A percentile compares a stretch with the other conserved stretches of the same genome.
These are phyloP conservation scores for Opisthocomus hoazin DNA, from an alignment of 2,113 vertebrate species.

Conservation along the genomic window DNA sequence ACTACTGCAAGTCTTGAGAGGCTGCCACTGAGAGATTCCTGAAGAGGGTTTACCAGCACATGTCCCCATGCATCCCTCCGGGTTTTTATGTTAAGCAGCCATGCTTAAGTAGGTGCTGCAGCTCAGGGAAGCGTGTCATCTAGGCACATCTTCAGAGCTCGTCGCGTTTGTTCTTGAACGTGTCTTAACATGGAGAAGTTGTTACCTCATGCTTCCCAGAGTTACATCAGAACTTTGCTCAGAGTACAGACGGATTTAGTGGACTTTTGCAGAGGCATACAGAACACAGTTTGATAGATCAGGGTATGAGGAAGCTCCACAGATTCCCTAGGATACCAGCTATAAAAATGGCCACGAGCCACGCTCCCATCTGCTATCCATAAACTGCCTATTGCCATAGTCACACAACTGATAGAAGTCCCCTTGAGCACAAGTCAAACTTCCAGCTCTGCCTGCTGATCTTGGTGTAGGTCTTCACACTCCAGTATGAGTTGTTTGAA, in stretches of 20 bases:
- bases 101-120: background rate
- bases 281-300: background rate
- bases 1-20: background rate
- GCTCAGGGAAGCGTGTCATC: background rate
- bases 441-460: background rate
- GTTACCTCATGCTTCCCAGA: background rate
- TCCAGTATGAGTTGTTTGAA: background rate
- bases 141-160: background rate
- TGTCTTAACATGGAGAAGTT: background rate
- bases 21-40: background rate
- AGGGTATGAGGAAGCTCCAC: rapidly evolving
- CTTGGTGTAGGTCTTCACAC: background rate
- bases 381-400: background rate
- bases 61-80: background rate
- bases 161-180: background rate
- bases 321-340: background rate
- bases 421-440: background rate
- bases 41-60: background rate
- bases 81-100: background rate
- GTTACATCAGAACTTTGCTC: background rate
- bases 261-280: background rate
- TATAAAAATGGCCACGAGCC: background rate
- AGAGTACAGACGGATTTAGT: background rate
- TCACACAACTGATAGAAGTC: background rate
- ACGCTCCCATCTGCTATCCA: background rate